Percentiles rank a stretch among this genome's conserved stretches.
phyloP scores from a whole-genome alignment of 2,113 vertebrate species.

The Rallus limicola region DNA sequence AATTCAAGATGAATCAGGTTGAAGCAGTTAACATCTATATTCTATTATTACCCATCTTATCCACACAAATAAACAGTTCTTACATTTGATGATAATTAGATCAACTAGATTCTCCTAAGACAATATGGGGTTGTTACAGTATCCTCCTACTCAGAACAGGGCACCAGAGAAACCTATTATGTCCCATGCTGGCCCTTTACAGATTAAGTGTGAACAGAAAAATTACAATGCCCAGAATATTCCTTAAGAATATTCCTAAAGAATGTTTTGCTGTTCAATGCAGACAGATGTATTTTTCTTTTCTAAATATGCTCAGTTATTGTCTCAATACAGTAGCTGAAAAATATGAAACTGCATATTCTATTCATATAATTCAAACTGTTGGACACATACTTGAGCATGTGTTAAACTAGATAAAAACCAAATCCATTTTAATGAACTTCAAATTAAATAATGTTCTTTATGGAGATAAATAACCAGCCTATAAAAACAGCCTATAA shows the following conservation, averaged over 20 bases:
- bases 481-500: neutral
- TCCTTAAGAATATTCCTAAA: slow-evolving; percentile 45
- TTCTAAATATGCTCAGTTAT: neutral
- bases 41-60: neutral
- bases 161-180: neutral
- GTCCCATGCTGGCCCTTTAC: neutral
- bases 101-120: neutral
- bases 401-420: neutral
- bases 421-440: neutral
- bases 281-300: slow-evolving; percentile 44
- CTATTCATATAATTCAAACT: neutral
- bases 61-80: neutral
- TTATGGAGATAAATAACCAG: neutral
- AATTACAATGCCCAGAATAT: slow-evolving; percentile 56
- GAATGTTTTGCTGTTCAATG: slow-evolving; percentile 55
- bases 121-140: neutral
- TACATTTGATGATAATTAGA: neutral
- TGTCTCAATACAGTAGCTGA: slow-evolving; percentile 30
- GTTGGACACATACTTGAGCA: neutral
- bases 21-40: neutral
- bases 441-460: neutral
- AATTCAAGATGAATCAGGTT: neutral
- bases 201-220: neutral
- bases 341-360: slow-evolving; percentile 19
- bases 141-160: neutral